Evolutionary conservation across 2,113 vertebrate genomes (phyloP).

Genomic region (Gallinago undulata): DNA sequence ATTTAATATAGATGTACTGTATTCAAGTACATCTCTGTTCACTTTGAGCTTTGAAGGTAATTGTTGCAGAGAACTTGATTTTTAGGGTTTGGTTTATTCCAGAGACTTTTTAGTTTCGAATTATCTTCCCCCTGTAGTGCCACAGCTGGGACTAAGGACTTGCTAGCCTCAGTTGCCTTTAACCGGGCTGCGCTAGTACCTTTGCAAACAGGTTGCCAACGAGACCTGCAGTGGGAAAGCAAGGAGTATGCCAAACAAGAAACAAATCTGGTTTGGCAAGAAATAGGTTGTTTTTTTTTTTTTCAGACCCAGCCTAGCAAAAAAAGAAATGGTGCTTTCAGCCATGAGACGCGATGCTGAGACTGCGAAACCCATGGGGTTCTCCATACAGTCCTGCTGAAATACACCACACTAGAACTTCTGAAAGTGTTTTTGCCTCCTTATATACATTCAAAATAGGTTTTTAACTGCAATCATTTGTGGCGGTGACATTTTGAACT

Average conservation of each 20-base stretch:
- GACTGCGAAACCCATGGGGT: not conserved
- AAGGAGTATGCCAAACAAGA: not conserved
- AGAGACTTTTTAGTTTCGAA: not conserved
- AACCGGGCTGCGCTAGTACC: not conserved
- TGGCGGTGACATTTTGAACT: not conserved
- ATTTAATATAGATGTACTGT: not conserved
- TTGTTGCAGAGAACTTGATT: not conserved
- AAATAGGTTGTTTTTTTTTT: not conserved
- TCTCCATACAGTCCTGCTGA: not conserved
- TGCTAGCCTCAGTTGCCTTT: not conserved
- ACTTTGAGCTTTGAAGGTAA: not conserved
- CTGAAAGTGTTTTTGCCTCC: not conserved
- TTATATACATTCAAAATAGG: not conserved
- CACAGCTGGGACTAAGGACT: not conserved
- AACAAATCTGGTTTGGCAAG: not conserved
- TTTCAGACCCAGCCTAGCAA: not conserved
- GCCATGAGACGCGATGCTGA: not conserved
- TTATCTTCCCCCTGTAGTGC: not conserved
- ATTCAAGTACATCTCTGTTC: not conserved
- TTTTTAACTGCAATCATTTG: not conserved
- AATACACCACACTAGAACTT: not conserved
- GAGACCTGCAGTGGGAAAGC: not conserved
- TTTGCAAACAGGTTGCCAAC: not conserved
- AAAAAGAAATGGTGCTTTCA: constrained; percentile 13
- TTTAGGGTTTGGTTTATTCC: not conserved